Evolutionary conservation across 1,140 invertebrate species (phyloP), one percentile per base, ranked within the genome.

Genomic region (Papilio machaon): DNA sequence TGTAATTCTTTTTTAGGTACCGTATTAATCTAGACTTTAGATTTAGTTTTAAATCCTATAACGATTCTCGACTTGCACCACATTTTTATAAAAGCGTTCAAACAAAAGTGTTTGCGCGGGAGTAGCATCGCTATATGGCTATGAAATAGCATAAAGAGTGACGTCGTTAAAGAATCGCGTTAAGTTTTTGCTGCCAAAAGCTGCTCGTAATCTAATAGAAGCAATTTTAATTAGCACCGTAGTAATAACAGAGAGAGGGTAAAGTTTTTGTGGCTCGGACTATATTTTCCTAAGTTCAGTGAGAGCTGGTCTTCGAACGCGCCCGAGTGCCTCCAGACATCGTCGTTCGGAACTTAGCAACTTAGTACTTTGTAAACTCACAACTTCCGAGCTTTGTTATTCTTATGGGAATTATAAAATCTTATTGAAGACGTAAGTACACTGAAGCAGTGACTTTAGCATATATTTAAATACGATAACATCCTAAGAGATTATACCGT

Each of bases 151-250:
- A 93, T 94, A 93, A 93, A 93, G 91, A 90, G 90, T 92, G 88
- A 92, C 91, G 90, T 91, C 93, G 90, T 94, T 93, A 94, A 93
- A 89, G 86, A 88, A 90, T 85, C 86, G 88, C 89, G 91, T 91
- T 92, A 94, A 92, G 89, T 87, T 89, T 86, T 85, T 87, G 83
- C 89, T 87, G 91, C 89, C 92, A 93, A 90, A 91, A 92, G 90
- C 91, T 91, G 88, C 84, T 88, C 87, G 88, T 92, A 91, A 93
- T 93, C 91, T 93, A 93, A 93, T 91, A 91, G 85, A 86, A 92
- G 91, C 91, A 92, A 92, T 94, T 94, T 93, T 93, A 94, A 92
- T 94, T 94, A 92, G 88, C 91, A 91, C 93, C 86, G 85, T 88
- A 90, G 87, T 91, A 91, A 91, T 90, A 91, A 92, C 90, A 91